Evolutionary conservation across 2,888 invertebrate species (phyloP).

Genomic region (Coronaproctus castanopsis): DNA sequence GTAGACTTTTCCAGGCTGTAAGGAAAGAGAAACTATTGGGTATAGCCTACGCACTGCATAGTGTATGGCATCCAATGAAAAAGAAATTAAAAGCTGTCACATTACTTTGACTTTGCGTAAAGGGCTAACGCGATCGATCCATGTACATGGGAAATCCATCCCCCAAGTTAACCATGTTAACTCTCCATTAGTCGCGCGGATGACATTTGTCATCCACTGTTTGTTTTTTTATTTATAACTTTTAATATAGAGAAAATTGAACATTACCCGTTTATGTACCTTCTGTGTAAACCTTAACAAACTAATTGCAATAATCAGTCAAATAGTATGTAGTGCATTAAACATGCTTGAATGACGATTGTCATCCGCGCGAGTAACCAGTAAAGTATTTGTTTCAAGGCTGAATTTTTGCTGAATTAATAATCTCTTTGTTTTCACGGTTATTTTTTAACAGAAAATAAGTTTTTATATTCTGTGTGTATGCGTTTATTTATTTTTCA

Average conservation of each 20-base stretch:
- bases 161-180: no score
- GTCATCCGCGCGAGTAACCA: not conserved
- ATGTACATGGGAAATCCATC: no score
- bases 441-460: not conserved
- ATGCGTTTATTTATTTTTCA: not conserved
- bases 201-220: not conserved
- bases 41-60: no score
- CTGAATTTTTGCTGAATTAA: not conserved
- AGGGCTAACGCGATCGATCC: no score
- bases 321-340: not conserved
- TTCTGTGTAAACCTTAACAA: not conserved
- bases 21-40: no score
- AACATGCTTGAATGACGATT: not conserved
- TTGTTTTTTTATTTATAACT: not conserved
- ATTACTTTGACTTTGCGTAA: no score
- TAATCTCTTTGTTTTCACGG: not conserved
- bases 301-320: not conserved
- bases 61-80: no score
- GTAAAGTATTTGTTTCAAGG: not conserved
- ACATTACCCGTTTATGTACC: not conserved
- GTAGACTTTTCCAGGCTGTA: no score
- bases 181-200: not conserved
- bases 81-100: no score
- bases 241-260: not conserved
- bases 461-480: not conserved